Percentiles rank a stretch among this genome's conserved stretches.
phyloP scores from a whole-genome alignment of 2,888 invertebrate genomes.

The Meiosimyza platycephala region DNA sequence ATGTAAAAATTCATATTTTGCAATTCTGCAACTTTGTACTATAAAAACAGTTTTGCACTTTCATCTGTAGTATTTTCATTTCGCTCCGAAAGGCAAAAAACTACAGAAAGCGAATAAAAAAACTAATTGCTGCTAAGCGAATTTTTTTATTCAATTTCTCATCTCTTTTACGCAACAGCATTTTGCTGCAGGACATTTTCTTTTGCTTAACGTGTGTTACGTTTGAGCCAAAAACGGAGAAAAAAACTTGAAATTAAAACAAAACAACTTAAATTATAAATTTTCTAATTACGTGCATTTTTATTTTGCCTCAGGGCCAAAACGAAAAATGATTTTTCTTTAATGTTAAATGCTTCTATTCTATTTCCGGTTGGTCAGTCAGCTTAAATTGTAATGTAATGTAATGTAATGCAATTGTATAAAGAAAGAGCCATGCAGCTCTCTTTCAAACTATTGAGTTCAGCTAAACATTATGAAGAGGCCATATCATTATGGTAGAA shows the following conservation, averaged over 20 bases:
- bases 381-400: neutral
- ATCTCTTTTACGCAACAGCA: neutral
- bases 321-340: neutral
- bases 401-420: no score
- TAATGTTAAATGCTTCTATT: neutral
- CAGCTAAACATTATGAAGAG: no score
- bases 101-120: no score
- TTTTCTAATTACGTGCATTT: neutral
- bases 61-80: neutral
- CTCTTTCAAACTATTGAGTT: no score
- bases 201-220: neutral
- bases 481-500: no score
- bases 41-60: neutral
- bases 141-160: neutral
- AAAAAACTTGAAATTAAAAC: neutral
- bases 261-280: constrained; percentile 11
- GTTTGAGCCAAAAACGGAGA: neutral
- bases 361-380: no score
- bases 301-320: neutral
- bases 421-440: no score
- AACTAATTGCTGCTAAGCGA: no score
- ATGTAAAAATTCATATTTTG: no score
- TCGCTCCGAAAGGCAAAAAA: no score
- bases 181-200: constrained; percentile 13
- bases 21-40: no score